Conservation (phyloP, 2,797 vertebrate genomes). For the Etheostoma nigrum region DNA sequence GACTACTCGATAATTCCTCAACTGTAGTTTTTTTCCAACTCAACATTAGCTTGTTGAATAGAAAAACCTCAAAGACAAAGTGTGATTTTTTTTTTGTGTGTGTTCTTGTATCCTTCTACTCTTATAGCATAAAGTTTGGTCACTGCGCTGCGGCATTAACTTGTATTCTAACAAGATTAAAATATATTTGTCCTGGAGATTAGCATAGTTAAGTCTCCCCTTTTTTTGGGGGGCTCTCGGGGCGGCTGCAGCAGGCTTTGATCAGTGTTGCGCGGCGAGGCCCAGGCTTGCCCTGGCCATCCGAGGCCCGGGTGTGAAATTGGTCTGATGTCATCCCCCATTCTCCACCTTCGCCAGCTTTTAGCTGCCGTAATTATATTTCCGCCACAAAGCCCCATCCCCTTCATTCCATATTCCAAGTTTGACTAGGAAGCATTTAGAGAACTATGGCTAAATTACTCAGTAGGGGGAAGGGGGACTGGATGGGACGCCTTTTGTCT, state of each 20-base stretch:
- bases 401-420: constrained; percentile 96
- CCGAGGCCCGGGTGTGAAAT: constrained; percentile 98
- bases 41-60: constrained; percentile 3
- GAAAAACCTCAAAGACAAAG: constrained; percentile 37
- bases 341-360: constrained; percentile 94
- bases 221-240: constrained; percentile 87
- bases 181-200: constrained; percentile 99
- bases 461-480: constrained; percentile 88
- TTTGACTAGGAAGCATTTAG: constrained; percentile 95
- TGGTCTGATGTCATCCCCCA: constrained; percentile 97
- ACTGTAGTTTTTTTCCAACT: constrained; percentile 59
- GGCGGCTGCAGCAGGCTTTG: constrained; percentile 92
- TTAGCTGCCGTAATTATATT: constrained; percentile 97
- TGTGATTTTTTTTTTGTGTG: constrained; percentile 27
- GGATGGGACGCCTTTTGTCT: constrained; percentile 79
- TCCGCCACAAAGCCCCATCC: constrained; percentile 94
- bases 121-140: constrained; percentile 90
- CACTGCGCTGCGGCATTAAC: constrained; percentile 95
- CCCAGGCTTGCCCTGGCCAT: constrained; percentile 91
- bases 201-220: constrained; percentile 95
- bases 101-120: constrained; percentile 74
- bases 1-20: constrained; percentile 38
- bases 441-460: constrained; percentile 89
- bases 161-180: constrained; percentile 99
- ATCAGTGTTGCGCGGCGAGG: constrained; percentile 94